Evolutionary conservation across 1,140 invertebrate genomes (phyloP).

Genomic region (Hylaeus anthracinus): DNA sequence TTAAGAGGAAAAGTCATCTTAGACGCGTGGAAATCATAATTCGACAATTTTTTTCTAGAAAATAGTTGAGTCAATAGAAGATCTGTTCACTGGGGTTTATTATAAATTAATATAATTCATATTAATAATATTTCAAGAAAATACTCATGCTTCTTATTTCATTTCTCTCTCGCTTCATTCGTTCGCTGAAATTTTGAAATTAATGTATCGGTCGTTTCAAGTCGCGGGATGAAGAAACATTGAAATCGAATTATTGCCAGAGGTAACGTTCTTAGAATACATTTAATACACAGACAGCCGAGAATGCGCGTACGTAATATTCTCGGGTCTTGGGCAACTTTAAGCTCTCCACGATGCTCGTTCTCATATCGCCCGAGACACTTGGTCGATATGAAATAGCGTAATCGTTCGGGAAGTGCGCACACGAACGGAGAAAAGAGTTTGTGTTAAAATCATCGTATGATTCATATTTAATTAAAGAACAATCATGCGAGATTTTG

Average conservation of each 20-base stretch:
- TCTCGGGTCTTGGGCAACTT: constrained; percentile 68
- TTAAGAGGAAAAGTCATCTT: no score
- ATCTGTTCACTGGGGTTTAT: no score
- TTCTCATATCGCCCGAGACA: constrained; percentile 44
- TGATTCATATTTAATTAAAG: not conserved
- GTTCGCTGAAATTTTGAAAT: not conserved
- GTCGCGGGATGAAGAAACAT: not conserved
- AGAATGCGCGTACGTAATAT: constrained; percentile 67
- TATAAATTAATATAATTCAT: no score
- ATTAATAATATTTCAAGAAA: no score
- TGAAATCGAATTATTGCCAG: constrained; percentile 31
- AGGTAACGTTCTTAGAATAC: constrained; percentile 29
- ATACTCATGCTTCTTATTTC: no score
- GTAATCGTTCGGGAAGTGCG: constrained; percentile 25
- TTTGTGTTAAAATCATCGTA: not conserved
- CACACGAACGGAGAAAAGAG: not conserved
- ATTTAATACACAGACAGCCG: constrained; percentile 13
- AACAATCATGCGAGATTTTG: no score
- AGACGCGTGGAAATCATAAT: no score
- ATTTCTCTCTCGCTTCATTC: no score
- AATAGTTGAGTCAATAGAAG: no score
- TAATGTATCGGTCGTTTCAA: not conserved
- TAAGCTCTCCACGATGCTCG: constrained; percentile 36
- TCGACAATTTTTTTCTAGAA: no score
- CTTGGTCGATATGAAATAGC: constrained; percentile 32